These are phyloP conservation scores for Salmo trutta DNA, from an alignment of 2,797 vertebrate species.

Conservation along the genomic window DNA sequence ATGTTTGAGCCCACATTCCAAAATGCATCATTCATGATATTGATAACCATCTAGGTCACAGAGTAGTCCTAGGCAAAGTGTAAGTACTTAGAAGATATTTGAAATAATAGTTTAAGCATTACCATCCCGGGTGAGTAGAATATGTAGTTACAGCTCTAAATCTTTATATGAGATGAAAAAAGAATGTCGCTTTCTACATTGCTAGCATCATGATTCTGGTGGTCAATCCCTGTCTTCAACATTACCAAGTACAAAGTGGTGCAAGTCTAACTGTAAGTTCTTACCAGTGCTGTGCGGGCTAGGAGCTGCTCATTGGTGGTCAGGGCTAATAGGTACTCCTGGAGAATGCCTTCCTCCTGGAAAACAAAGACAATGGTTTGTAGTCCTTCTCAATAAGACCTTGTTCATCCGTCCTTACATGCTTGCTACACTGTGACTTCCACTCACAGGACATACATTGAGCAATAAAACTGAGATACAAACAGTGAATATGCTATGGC, in stretches of 20 bases:
- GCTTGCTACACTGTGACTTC: background rate
- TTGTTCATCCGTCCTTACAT: background rate
- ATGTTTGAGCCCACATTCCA: conserved; percentile 29
- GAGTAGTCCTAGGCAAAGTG: background rate
- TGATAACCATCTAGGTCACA: background rate
- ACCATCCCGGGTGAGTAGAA: background rate
- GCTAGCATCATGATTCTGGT: no score
- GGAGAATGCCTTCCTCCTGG: conserved; percentile 88
- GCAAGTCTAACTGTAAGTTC: background rate
- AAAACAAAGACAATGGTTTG: conserved; percentile 39
- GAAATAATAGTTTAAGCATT: background rate
- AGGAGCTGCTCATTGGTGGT: conserved; percentile 93
- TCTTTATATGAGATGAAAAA: background rate
- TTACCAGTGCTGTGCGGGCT: conserved; percentile 89
- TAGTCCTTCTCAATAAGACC: background rate
- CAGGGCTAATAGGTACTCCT: conserved; percentile 93
- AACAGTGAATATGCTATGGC: background rate
- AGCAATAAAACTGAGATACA: background rate
- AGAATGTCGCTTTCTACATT: background rate
- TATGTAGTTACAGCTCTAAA: no score
- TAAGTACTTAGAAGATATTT: background rate
- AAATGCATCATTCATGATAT: background rate
- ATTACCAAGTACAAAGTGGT: no score
- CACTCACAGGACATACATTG: background rate
- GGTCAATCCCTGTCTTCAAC: no score